phyloP scores from a whole-genome alignment of 1,140 invertebrate species.

The Coelopa frigida region DNA sequence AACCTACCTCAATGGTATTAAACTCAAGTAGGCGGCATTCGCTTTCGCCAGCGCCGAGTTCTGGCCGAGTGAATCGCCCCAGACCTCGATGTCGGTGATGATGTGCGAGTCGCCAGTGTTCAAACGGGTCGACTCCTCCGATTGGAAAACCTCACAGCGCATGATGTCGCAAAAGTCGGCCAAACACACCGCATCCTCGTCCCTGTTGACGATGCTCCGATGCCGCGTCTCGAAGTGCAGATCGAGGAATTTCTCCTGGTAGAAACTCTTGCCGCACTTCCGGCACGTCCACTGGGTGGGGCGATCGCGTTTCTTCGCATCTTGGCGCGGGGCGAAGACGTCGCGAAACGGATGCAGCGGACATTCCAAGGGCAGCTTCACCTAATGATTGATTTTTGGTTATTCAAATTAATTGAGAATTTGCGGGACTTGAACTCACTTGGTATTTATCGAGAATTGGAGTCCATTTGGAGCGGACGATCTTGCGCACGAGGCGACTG shows the following conservation, averaged over 20 bases:
- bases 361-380: conserved; percentile 74
- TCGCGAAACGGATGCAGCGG: conserved; percentile 82
- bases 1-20: conserved; percentile 34
- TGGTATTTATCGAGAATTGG: conserved; percentile 80
- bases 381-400: conserved; percentile 25
- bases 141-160: conserved; percentile 80
- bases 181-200: conserved; percentile 81
- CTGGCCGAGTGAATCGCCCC: conserved; percentile 56
- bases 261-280: conserved; percentile 85
- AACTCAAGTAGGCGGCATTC: conserved; percentile 43
- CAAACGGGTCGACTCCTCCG: conserved; percentile 55
- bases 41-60: conserved; percentile 59
- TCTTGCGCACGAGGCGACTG: conserved; percentile 77
- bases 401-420: background rate
- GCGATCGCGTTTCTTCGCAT: conserved; percentile 70
- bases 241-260: conserved; percentile 80
- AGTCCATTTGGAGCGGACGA: conserved; percentile 85
- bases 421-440: conserved; percentile 42
- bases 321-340: conserved; percentile 77
- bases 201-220: conserved; percentile 77
- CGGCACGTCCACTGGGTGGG: conserved; percentile 85
- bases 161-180: conserved; percentile 93
- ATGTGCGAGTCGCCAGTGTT: conserved; percentile 51
- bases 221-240: conserved; percentile 86
- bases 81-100: conserved; percentile 68